phyloP scores from a whole-genome alignment of 2,888 invertebrate species.

The Patella depressa region DNA sequence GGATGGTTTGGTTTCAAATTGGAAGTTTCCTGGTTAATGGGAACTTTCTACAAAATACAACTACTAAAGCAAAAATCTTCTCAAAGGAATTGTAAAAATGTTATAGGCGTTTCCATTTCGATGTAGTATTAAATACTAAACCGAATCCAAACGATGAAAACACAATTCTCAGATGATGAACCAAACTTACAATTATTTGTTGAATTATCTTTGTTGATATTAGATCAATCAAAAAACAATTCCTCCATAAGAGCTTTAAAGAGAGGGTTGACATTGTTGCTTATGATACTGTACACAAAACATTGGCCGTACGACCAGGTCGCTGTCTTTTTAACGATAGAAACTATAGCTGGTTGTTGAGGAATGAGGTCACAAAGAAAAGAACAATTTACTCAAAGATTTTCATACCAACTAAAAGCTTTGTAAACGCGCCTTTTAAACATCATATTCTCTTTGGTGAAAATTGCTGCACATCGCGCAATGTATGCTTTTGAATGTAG shows the following conservation, averaged over 20 bases:
- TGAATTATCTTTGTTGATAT: too few species aligned
- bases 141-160: too few species aligned
- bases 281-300: slow-evolving; percentile 7
- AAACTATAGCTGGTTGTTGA: slow-evolving; percentile 9
- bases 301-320: slow-evolving; percentile 7
- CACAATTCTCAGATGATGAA: too few species aligned
- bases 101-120: too few species aligned
- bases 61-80: too few species aligned
- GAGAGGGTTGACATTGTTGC: background rate
- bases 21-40: too few species aligned
- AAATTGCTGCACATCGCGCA: slow-evolving; percentile 17
- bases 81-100: too few species aligned
- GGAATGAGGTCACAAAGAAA: slow-evolving; percentile 7
- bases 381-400: slow-evolving; percentile 14
- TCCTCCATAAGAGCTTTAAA: background rate
- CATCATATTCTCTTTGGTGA: slow-evolving; percentile 16
- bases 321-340: slow-evolving; percentile 1
- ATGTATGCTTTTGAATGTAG: slow-evolving; percentile 11
- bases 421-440: slow-evolving; percentile 14
- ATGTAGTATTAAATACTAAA: too few species aligned
- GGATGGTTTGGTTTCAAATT: too few species aligned
- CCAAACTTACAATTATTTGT: too few species aligned
- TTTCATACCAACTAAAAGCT: slow-evolving; percentile 15
- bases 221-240: too few species aligned
- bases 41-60: too few species aligned